Base-by-base conservation (phyloP, 1,140 invertebrate species). In the Zaprionus kolodkinae region DNA sequence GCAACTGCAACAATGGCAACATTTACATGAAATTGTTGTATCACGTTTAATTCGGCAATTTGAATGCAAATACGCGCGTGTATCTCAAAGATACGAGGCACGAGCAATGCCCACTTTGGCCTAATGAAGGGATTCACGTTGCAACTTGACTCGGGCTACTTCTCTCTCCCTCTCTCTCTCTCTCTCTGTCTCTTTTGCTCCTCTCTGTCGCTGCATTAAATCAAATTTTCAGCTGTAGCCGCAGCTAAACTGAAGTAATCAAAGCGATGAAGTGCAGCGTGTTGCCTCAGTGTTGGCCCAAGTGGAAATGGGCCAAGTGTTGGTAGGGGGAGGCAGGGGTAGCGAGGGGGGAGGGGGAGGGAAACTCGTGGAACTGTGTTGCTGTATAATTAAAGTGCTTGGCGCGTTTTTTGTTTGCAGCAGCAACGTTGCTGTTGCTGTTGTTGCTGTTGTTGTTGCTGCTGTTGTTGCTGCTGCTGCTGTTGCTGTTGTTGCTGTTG, bases 31-130 rank as follows among this genome's bases (percentile, higher is more conserved):
- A 89, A 89, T 89, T 76, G 85, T 75, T 88, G 85, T 85, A 82
- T 89, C 85, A 89, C 85, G 85, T 89, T 89, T 81, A 76, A 75
- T 71, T 75, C 69, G 79, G 68, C 72, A 76, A 81, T 79, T 81
- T 79, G 63, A 79, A 79, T 72, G 76, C 66, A 81, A 88, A 88
- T 89, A 78, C 68, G 40, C 66, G 69, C 74, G 60, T 78, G 61
- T 77, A 66, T 77, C 64, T 65, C 45, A 52, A 63, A 64, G 72
- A 71, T 78, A 64, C 40, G n/a, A 15, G 40, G 40, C 40, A 45
- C 40, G 40, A 45, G 40, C 40, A 45, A 45, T 45, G 40, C 40
- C 40, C 40, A 45, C 72, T 60, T 71, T 40, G 76, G 30, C 48
- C 74, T 72, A 79, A 76, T 78, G 76, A 81, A 81, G 78, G 78